These are phyloP conservation scores for Pipistrellus pygmaeus DNA, from an alignment of 2,797 vertebrate species.

Conservation along the genomic window DNA sequence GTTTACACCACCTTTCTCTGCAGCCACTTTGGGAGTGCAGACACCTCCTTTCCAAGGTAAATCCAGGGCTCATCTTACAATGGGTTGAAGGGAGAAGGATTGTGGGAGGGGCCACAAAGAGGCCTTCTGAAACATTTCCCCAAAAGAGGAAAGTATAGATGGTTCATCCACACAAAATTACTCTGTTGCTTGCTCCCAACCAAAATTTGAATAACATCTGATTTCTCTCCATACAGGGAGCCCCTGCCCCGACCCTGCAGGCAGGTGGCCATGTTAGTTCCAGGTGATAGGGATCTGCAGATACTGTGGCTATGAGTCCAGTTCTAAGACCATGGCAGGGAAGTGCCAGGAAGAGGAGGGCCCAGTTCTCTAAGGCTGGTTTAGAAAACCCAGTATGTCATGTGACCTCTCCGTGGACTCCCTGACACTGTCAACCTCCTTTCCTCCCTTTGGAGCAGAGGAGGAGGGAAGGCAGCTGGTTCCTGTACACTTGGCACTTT, in stretches of 20 bases:
- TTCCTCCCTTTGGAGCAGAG: not conserved
- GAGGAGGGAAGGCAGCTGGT: not conserved
- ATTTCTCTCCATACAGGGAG: no score
- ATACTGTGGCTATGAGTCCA: not conserved
- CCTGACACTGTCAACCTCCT: no score
- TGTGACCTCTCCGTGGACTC: rapidly evolving
- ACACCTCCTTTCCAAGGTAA: rapidly evolving
- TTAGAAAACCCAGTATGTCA: not conserved
- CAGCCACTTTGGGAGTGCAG: not conserved
- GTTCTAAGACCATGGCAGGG: not conserved
- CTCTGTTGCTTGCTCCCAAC: rapidly evolving
- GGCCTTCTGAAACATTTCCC: not conserved
- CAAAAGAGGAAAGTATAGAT: no score
- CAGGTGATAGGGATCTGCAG: not conserved
- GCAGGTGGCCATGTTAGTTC: rapidly evolving
- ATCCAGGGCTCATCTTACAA: not conserved
- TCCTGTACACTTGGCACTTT: rapidly evolving
- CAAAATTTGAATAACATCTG: rapidly evolving
- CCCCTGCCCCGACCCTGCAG: not conserved
- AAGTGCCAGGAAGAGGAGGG: not conserved
- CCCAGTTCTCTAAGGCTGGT: rapidly evolving
- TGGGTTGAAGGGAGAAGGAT: rapidly evolving
- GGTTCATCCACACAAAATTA: rapidly evolving
- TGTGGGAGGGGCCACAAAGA: not conserved
- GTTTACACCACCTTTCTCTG: not conserved